Conservation (phyloP, 1,140 invertebrate species). For the Ceratina australensis region DNA sequence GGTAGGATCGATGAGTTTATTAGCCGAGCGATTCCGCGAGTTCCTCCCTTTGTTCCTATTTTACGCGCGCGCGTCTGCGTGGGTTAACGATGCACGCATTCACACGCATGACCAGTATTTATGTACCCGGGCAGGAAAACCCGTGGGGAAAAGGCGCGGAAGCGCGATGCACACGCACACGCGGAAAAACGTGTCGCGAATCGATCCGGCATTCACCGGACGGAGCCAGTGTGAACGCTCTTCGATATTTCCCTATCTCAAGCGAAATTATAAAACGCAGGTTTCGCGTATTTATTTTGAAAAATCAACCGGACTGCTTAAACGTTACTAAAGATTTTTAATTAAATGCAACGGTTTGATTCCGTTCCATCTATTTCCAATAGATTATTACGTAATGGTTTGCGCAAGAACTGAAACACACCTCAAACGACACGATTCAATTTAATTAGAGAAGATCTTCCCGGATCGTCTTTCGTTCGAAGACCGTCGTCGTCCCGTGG, state of each 20-base stretch:
- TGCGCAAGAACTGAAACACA: background rate
- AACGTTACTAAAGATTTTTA: too few species aligned
- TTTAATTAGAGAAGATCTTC: background rate
- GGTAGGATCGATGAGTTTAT: slow-evolving; percentile 37
- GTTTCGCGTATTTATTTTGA: too few species aligned
- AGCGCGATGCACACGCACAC: slow-evolving; percentile 28
- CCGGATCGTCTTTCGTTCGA: background rate
- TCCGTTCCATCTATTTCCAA: background rate
- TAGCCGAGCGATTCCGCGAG: slow-evolving; percentile 24
- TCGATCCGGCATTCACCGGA: slow-evolving; percentile 38
- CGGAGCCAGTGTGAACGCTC: slow-evolving; percentile 1
- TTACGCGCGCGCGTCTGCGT: background rate
- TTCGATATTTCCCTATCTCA: too few species aligned
- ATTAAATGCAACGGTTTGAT: too few species aligned
- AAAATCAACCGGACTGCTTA: too few species aligned
- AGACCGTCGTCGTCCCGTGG: background rate
- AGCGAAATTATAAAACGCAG: background rate
- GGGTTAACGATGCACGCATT: slow-evolving; percentile 49
- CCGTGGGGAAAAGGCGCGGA: slow-evolving; percentile 16
- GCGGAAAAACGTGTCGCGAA: slow-evolving; percentile 51
- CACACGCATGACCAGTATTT: slow-evolving; percentile 40
- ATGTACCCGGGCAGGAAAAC: slow-evolving; percentile 5
- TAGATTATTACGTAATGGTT: background rate
- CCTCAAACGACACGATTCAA: background rate
- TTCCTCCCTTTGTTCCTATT: slow-evolving; percentile 42